Conservation (phyloP, 2,797 vertebrate genomes). For the Microctenopoma steveboyesi region DNA sequence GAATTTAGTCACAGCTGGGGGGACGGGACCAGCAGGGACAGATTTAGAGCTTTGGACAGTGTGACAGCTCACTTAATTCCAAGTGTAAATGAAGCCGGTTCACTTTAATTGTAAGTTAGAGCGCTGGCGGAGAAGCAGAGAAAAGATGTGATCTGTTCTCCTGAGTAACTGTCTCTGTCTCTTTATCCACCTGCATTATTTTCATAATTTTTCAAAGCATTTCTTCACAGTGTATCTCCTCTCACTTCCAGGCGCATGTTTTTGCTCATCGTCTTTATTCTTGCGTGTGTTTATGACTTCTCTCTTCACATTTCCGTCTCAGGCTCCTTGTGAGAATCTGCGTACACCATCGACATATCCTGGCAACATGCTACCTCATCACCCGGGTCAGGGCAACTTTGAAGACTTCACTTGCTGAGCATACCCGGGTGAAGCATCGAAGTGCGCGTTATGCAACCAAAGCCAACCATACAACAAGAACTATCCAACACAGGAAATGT, state of each 20-base stretch:
- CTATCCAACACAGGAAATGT: constrained; percentile 59
- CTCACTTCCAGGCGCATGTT: not conserved
- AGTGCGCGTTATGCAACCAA: constrained; percentile 80
- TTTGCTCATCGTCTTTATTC: constrained; percentile 38
- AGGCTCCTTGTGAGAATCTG: constrained; percentile 96
- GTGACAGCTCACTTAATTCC: constrained; percentile 75
- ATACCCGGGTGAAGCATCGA: constrained; percentile 44
- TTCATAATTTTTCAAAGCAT: constrained; percentile 36
- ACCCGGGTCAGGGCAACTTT: constrained; percentile 96
- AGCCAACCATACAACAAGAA: constrained; percentile 76
- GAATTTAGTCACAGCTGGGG: constrained; percentile 71
- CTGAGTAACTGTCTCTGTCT: constrained; percentile 20
- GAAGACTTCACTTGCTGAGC: constrained; percentile 98
- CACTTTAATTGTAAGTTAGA: constrained; percentile 67
- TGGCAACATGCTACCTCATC: constrained; percentile 99
- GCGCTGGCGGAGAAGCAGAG: constrained; percentile 19
- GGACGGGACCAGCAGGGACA: constrained; percentile 51
- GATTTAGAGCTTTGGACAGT: constrained; percentile 58
- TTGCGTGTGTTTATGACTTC: constrained; percentile 12
- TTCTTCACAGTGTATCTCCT: constrained; percentile 27
- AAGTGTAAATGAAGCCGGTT: constrained; percentile 69
- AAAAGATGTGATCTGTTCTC: constrained; percentile 20
- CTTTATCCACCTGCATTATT: constrained; percentile 35
- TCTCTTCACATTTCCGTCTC: constrained; percentile 45
- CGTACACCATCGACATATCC: constrained; percentile 93